These are phyloP conservation scores for Episyrphus balteatus DNA, from an alignment of 1,140 invertebrate genomes.

Conservation along the genomic window DNA sequence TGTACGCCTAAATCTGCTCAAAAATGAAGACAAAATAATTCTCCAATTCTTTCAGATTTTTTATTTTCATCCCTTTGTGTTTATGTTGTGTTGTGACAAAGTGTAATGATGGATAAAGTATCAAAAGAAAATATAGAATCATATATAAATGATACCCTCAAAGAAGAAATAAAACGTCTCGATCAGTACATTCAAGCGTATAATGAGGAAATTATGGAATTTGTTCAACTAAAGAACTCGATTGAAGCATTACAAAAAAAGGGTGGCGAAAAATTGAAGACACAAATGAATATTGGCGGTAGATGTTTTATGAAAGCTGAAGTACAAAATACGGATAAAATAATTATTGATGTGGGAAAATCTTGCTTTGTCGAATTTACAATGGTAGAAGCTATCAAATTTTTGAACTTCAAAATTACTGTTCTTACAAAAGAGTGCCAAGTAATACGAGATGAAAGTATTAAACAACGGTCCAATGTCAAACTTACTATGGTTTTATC, in stretches of 20 bases:
- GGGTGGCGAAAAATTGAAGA: slow-evolving; percentile 53
- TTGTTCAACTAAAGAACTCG: slow-evolving; percentile 56
- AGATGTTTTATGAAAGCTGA: slow-evolving; percentile 61
- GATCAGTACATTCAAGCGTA: slow-evolving; percentile 48
- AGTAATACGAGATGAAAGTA: slow-evolving; percentile 51
- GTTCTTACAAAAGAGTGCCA: slow-evolving; percentile 49
- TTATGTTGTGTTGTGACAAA: no score
- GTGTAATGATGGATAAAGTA: slow-evolving; percentile 4
- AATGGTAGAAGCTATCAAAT: slow-evolving; percentile 54
- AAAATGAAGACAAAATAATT: no score
- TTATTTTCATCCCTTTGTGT: no score
- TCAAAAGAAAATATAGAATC: slow-evolving; percentile 38
- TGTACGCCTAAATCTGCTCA: no score
- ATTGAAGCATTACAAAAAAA: slow-evolving; percentile 45
- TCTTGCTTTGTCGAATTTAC: slow-evolving; percentile 65
- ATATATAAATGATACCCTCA: slow-evolving; percentile 56
- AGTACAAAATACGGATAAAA: slow-evolving; percentile 52
- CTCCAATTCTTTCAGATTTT: no score
- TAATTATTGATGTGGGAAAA: slow-evolving; percentile 64
- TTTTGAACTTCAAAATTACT: slow-evolving; percentile 58
- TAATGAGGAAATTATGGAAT: slow-evolving; percentile 60
- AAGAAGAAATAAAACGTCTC: slow-evolving; percentile 48
- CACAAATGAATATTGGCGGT: slow-evolving; percentile 63
- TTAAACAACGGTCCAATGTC: slow-evolving; percentile 65
- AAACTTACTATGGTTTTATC: slow-evolving; percentile 46